Base-by-base conservation (phyloP, 2,888 invertebrate species). In the Tanytarsus gracilentus region DNA sequence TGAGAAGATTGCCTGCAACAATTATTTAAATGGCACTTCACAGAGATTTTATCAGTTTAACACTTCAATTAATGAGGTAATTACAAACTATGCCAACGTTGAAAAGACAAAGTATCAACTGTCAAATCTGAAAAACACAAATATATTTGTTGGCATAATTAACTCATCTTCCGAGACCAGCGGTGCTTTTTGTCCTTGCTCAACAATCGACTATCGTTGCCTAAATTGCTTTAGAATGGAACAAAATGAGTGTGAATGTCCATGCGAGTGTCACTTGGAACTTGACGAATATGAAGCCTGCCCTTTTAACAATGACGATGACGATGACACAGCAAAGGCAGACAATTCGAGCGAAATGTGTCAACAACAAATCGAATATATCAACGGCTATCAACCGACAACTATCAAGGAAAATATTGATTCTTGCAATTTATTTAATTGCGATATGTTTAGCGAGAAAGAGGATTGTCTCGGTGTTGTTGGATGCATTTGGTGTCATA, bases 211-310 rank as follows among this genome's bases (percentile, higher is more conserved):
- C 71, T 81, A 92, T 3, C 78, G 88, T 3, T 95, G 95, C 70
- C 78, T 95, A 25, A 94, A 94, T 70, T 95, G 95, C 70, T 86
- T 91, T 70, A 82, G 93, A 52, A 92, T 94, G 89, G 95, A 94
- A 70, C 92, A 91, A 73, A 87, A 84, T 3, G 93, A 94, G 69
- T 95, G 95, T 67, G 95, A 95, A 72, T 95, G 95, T 69, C 95
- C 95, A 0, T 95, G 95, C 70, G 93, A 95, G 72, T 95, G 95
- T 69, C 85, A 77, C 63, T 77, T 81, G 1, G 23, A 18, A 23
- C 6, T 44, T 21, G 75, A 76, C 65, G 65, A 71, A 25, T 21
- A 25, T 25, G 26, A 49, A 6, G 30, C 11, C n/a, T 51, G 30
- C 21, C 11, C 11, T 18, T 14, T 9, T 30, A 25, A 52, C 26